Percentiles rank a stretch among this genome's conserved stretches.
Evolutionary conservation across 2,797 vertebrate species (phyloP).

Genomic region (Enteromius anoplus): DNA sequence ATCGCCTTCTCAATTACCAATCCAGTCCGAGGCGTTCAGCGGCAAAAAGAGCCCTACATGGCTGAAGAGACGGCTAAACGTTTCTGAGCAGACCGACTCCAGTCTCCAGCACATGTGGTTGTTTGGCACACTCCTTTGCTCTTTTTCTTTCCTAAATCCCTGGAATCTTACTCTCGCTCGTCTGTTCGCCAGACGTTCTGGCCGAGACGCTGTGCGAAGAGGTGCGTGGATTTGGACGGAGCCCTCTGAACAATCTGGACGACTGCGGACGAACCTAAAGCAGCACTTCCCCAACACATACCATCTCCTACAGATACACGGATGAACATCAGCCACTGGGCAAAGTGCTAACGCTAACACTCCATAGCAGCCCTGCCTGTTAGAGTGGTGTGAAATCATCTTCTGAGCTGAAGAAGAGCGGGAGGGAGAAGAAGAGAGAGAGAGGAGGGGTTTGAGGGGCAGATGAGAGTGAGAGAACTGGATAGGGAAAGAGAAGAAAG

Average conservation of each 20-base stretch:
- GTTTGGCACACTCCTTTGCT: slow-evolving; percentile 61
- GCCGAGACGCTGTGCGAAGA: slow-evolving; percentile 23
- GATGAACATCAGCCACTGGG: slow-evolving; percentile 51
- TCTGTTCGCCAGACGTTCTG: slow-evolving; percentile 43
- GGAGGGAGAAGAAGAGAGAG: slow-evolving; percentile 47
- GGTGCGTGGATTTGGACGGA: slow-evolving; percentile 20
- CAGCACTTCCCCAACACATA: slow-evolving; percentile 24
- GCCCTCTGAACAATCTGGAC: neutral
- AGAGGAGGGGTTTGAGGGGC: slow-evolving; percentile 46
- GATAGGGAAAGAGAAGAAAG: slow-evolving; percentile 46
- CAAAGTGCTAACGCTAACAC: slow-evolving; percentile 64
- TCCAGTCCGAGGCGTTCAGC: slow-evolving; percentile 55
- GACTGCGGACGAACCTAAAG: slow-evolving; percentile 18
- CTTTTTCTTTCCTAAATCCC: slow-evolving; percentile 50
- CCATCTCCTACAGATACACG: slow-evolving; percentile 56
- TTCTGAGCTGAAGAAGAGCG: slow-evolving; percentile 60
- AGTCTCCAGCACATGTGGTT: slow-evolving; percentile 73
- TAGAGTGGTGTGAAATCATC: slow-evolving; percentile 73
- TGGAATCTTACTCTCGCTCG: slow-evolving; percentile 15
- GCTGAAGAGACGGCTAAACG: slow-evolving; percentile 45
- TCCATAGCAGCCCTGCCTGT: slow-evolving; percentile 60
- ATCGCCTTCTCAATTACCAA: slow-evolving; percentile 48
- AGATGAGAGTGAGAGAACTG: slow-evolving; percentile 47
- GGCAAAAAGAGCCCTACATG: slow-evolving; percentile 50
- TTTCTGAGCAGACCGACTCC: slow-evolving; percentile 35